Evolutionary conservation across 35 echinoderm and acorn worm species (phyloP).

Genomic region (Amphiura filiformis): DNA sequence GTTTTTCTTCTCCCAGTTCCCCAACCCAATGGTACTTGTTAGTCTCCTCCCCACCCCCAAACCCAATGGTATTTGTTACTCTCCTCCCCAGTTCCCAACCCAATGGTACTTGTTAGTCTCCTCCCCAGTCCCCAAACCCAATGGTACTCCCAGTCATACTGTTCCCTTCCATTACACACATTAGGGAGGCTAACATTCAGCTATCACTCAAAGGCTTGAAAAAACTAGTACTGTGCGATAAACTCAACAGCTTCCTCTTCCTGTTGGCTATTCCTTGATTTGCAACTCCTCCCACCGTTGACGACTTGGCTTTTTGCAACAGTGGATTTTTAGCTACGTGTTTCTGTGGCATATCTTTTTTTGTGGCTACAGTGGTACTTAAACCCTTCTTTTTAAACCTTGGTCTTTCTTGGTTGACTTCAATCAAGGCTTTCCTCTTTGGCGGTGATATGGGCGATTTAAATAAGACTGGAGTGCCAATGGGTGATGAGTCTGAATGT

Average conservation of each 20-base stretch:
- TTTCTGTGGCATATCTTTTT: neutral
- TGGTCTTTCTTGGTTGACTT: neutral
- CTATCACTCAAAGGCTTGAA: conserved; percentile 69
- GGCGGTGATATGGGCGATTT: neutral
- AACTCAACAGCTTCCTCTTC: conserved; percentile 62
- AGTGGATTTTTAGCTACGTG: neutral
- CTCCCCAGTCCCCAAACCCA: neutral
- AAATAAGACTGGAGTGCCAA: neutral
- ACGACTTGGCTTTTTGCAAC: neutral
- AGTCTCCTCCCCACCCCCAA: no score
- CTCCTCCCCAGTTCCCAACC: no score
- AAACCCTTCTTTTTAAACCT: neutral
- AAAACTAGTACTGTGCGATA: conserved; percentile 34
- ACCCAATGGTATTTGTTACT: no score
- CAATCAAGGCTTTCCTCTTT: neutral
- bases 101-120: no score
- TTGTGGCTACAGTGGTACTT: conserved; percentile 9
- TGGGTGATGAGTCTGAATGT: neutral
- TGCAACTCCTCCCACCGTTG: neutral
- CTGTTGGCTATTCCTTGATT: conserved; percentile 41
- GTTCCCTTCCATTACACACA: conserved; percentile 17
- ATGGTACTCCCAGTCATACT: conserved; percentile 32
- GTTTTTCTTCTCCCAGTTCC: no score
- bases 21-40: no score
- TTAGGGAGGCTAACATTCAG: conserved; percentile 16